phyloP scores from a whole-genome alignment of 2,888 invertebrate species.

The Sinelater perroti region DNA sequence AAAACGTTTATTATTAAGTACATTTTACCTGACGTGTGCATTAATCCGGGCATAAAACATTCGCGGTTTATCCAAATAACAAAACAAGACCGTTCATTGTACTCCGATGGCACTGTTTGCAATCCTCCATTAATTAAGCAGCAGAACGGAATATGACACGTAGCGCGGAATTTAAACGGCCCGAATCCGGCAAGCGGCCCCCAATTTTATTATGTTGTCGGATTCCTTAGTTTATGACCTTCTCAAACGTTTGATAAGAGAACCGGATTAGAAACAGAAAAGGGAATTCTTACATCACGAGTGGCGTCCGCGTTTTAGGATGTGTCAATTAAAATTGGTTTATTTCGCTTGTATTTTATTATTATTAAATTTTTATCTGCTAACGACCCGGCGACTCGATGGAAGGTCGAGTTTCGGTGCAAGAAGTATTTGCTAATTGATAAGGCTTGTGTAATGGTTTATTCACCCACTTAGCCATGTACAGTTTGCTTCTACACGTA shows the following conservation, averaged over 20 bases:
- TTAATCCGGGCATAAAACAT: conserved; percentile 20
- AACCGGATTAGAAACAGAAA: conserved; percentile 19
- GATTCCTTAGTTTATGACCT: conserved; percentile 26
- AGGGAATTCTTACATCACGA: conserved; percentile 13
- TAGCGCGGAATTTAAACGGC: conserved; percentile 6
- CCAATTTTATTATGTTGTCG: conserved; percentile 23
- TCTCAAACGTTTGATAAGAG: conserved; percentile 25
- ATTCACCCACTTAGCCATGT: conserved; percentile 26
- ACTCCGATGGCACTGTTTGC: neutral
- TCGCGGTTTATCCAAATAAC: conserved; percentile 9
- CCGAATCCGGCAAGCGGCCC: conserved; percentile 8
- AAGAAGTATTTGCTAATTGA: conserved; percentile 10
- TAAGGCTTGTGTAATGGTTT: conserved; percentile 20
- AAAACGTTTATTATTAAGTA: conserved; percentile 15
- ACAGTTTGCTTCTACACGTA: conserved; percentile 29
- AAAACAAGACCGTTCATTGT: neutral
- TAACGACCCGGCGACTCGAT: too few relatives aligned
- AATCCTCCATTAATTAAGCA: neutral
- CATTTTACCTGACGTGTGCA: conserved; percentile 10
- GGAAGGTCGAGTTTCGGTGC: too few relatives aligned
- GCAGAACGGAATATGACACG: neutral
- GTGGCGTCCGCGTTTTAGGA: conserved; percentile 14
- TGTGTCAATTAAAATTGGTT: conserved; percentile 36
- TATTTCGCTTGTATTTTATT: conserved; percentile 20
- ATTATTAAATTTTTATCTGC: conserved; percentile 20